phyloP scores from a whole-genome alignment of 2,113 vertebrate genomes.

The Chitala chitala region DNA sequence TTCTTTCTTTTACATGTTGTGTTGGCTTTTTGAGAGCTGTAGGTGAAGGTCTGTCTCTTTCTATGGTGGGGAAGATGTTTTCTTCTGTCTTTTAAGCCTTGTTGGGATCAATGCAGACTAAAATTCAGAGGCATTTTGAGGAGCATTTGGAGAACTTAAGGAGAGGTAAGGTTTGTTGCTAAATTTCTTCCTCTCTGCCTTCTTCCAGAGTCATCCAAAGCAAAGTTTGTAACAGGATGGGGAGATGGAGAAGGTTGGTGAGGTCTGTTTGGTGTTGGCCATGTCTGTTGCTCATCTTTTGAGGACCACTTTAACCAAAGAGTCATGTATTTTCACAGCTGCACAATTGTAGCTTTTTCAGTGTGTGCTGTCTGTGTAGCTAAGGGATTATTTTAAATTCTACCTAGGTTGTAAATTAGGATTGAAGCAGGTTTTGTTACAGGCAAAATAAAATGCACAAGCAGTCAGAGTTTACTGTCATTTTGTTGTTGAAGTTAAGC shows the following conservation, averaged over 20 bases:
- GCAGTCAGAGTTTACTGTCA: neutral
- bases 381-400: too few relatives aligned
- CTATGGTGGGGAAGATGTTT: constrained; percentile 20
- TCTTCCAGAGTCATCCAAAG: neutral
- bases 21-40: neutral
- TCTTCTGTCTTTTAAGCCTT: constrained; percentile 19
- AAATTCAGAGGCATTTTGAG: constrained; percentile 33
- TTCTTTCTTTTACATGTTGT: neutral
- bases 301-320: too few relatives aligned
- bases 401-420: too few relatives aligned
- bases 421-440: too few relatives aligned
- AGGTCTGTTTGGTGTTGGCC: neutral
- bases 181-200: too few relatives aligned
- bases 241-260: neutral
- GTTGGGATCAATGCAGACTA: constrained; percentile 53
- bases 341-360: too few relatives aligned
- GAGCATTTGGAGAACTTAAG: constrained; percentile 29
- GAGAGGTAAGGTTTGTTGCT: neutral
- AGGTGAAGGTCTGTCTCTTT: neutral
- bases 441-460: too few relatives aligned
- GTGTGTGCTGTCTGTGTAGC: too few relatives aligned
- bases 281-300: neutral
- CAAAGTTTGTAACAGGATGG: neutral
- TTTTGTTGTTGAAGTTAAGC: neutral
- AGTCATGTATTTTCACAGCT: too few relatives aligned